Evolutionary conservation across 2,888 invertebrate species (phyloP).

Genomic region (Drosophila macrothrix): DNA sequence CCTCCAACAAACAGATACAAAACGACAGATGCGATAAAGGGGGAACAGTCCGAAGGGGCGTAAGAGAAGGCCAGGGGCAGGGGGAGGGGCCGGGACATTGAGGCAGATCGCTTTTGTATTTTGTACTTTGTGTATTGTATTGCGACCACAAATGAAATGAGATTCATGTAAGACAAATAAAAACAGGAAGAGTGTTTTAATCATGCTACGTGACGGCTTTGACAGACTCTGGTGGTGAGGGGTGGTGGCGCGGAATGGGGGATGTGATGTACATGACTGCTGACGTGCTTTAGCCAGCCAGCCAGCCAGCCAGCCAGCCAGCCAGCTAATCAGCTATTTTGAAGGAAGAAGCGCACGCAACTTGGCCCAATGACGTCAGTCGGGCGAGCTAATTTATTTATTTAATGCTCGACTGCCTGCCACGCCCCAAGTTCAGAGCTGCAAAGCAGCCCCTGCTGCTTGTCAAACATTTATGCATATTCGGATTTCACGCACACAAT

Average conservation of each 20-base stretch:
- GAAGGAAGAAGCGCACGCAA: constrained; percentile 53
- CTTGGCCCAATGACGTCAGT: constrained; percentile 54
- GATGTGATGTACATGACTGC: not conserved
- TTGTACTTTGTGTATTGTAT: not conserved
- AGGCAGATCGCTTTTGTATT: not conserved
- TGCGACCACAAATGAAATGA: constrained; percentile 36
- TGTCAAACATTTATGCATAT: constrained; percentile 15
- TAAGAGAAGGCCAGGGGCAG: too few relatives aligned
- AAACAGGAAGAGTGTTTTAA: constrained; percentile 61
- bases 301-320: constrained; percentile 38
- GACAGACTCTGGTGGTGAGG: not conserved
- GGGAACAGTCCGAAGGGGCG: not conserved
- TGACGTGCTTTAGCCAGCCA: constrained; percentile 38
- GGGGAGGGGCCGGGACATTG: not conserved
- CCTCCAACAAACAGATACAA: constrained; percentile 14
- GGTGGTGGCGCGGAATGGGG: not conserved
- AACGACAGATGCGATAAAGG: not conserved
- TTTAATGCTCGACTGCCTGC: constrained; percentile 59
- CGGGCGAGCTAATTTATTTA: constrained; percentile 45
- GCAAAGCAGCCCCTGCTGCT: not conserved
- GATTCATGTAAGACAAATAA: constrained; percentile 57
- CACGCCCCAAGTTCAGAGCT: constrained; percentile 22
- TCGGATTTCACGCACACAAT: constrained; percentile 34
- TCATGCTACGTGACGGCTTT: constrained; percentile 37
- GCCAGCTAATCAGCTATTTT: constrained; percentile 45